Evolutionary conservation across 1,140 invertebrate genomes (phyloP).

Genomic region (Solenopsis invicta): DNA sequence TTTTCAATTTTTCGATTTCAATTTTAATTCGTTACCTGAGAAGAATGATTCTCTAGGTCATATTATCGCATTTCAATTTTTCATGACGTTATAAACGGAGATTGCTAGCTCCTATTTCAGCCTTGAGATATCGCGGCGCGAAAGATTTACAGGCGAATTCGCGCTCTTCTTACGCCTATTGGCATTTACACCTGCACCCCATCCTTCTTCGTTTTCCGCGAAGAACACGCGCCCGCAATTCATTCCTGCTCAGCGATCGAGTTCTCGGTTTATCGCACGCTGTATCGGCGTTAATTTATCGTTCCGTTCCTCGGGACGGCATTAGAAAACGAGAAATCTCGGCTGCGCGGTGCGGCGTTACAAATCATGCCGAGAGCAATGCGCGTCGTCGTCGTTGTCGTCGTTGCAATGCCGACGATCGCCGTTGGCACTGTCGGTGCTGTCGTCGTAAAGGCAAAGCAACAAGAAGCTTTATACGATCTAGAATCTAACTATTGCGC

Average conservation of each 20-base stretch:
- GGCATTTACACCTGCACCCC: conserved; percentile 79
- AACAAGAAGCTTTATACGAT: conserved; percentile 6
- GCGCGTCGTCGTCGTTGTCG: conserved; percentile 53
- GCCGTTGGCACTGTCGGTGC: conserved; percentile 14
- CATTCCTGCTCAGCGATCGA: conserved; percentile 77
- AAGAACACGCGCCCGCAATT: conserved; percentile 75
- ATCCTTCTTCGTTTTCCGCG: conserved; percentile 81
- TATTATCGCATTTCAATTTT: not conserved
- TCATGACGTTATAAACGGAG: not conserved
- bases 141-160: conserved; percentile 70
- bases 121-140: conserved; percentile 10
- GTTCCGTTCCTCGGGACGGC: conserved; percentile 62
- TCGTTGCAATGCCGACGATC: conserved; percentile 32
- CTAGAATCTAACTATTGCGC: conserved; percentile 23
- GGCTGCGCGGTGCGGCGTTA: conserved; percentile 63
- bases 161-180: conserved; percentile 65
- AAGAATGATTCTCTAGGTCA: not conserved
- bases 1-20: not conserved
- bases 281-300: conserved; percentile 83
- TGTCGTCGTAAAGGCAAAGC: conserved; percentile 30
- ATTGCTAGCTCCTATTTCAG: not conserved
- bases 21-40: not conserved
- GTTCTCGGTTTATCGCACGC: conserved; percentile 77
- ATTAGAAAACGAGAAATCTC: conserved; percentile 83
- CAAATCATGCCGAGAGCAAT: conserved; percentile 71